Base-by-base conservation (phyloP, 2,888 invertebrate genomes). In the Dasysyrphus tricinctus region DNA sequence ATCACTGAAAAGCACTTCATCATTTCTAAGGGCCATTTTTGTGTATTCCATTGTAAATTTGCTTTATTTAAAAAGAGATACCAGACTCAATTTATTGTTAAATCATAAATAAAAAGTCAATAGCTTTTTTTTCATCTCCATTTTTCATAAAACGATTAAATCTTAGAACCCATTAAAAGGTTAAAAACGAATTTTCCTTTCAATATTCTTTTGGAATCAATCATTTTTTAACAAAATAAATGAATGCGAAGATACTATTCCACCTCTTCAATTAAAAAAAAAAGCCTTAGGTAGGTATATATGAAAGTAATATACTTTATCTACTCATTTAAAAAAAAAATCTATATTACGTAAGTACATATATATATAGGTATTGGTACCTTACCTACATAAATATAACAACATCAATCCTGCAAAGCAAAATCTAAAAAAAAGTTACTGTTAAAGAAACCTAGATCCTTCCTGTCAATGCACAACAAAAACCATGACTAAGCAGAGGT, bases 391-490 rank as follows among this genome's bases (percentile, higher is more conserved):
- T 24, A 3, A 2, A 2, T 54, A n/a, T 8, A 54, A 14, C 29
- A 32, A 12, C 24, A 54, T 24, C 51, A 14, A 14, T 54, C 51
- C 12, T 54, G 6, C 4, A 34, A 5, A 32, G 29, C 14, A 19
- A 16, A 7, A 47, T 16, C 3, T 12, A 47, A n/a, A 47, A 47
- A 9, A 14, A 19, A 8, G 19, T 19, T 19, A 34, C 49, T 59
- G 69, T 51, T 80, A 59, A 70, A 69, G 80, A 77, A 73, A 54
- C 65, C 51, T 67, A 78, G 42, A 54, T 67, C 78, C 44, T 14
- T 67, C 19, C 44, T 51, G 16, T 61, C 54, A 63, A 56, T 56
- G 7, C 29, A 16, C 24, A 51, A 37, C 49, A 49, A 32, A 67
- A 67, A 51, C 57, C 44, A 80, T 76, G 76, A 79, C 73, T 54